Percentiles rank a stretch among this genome's conserved stretches.
These are phyloP conservation scores for Cryptus viduatorius DNA, from an alignment of 2,888 invertebrate species.

Conservation along the genomic window DNA sequence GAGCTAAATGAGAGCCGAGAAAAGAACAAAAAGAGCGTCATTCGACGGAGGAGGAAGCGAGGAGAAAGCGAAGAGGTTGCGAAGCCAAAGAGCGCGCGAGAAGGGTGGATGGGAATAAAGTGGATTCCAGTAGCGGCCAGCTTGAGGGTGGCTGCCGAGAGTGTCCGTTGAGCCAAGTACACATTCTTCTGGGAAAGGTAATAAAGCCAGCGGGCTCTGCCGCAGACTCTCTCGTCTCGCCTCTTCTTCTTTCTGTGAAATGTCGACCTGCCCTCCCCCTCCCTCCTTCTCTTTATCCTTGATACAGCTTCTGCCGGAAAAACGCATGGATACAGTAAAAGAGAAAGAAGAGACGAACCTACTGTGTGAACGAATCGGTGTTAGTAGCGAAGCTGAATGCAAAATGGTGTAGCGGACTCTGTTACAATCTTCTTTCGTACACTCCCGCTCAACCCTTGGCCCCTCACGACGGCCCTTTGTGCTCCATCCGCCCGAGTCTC, in stretches of 20 bases:
- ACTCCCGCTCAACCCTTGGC: constrained; percentile 12
- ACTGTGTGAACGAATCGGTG: not conserved
- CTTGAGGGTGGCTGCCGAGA: constrained; percentile 7
- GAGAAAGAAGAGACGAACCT: not conserved
- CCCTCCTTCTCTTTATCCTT: not conserved
- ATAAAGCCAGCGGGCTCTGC: constrained; percentile 33
- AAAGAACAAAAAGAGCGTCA: not conserved
- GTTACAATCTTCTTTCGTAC: constrained; percentile 39
- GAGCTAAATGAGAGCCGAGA: constrained; percentile 4
- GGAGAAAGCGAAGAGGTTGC: not conserved
- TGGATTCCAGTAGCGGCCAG: constrained; percentile 38
- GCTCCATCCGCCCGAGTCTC: constrained; percentile 45
- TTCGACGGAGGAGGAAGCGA: not conserved
- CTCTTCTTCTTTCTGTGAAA: constrained; percentile 5
- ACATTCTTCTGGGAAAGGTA: constrained; percentile 54
- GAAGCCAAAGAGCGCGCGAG: constrained; percentile 3
- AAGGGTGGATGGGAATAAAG: constrained; percentile 40
- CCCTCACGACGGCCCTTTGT: constrained; percentile 57
- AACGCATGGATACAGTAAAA: constrained; percentile 8
- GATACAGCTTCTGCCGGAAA: not conserved
- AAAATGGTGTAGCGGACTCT: constrained; percentile 40
- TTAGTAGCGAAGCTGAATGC: constrained; percentile 33
- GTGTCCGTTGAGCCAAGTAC: constrained; percentile 55
- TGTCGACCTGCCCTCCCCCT: not conserved
- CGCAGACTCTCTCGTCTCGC: constrained; percentile 16